A percentile compares a stretch with the other conserved stretches of the same genome.
These are phyloP conservation scores for Argyrosomus regius DNA, from an alignment of 2,797 vertebrate species.

Conservation along the genomic window DNA sequence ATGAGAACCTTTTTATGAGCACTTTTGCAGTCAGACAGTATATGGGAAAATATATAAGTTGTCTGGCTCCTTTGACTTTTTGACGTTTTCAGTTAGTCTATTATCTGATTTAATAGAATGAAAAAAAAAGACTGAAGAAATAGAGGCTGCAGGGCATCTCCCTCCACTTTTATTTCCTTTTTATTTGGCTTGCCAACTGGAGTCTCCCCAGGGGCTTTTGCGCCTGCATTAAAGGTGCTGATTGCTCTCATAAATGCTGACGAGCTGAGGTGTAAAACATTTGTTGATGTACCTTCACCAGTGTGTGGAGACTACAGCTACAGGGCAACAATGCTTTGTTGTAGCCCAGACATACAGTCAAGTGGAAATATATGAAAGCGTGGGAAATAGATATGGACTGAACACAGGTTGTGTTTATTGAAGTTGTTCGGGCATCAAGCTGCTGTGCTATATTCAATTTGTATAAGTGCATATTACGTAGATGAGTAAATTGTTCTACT, in stretches of 20 bases:
- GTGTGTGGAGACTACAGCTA: not conserved
- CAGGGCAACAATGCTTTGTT: not conserved
- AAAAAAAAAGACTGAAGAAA: not conserved
- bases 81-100: no score
- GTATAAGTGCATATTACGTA: not conserved
- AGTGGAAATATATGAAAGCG: not conserved
- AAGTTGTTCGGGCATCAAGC: not conserved
- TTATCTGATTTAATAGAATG: conserved; percentile 9
- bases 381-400: not conserved
- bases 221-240: conserved; percentile 59
- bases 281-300: conserved; percentile 15
- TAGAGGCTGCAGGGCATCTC: not conserved
- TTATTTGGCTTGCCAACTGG: conserved; percentile 45
- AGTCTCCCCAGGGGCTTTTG: conserved; percentile 47
- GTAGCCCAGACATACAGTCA: not conserved
- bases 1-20: not conserved
- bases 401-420: not conserved
- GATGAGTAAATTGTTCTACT: conserved; percentile 19
- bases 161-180: conserved; percentile 22
- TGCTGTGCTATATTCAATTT: not conserved
- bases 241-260: conserved; percentile 73
- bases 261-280: conserved; percentile 59
- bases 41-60: not conserved
- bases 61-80: not conserved
- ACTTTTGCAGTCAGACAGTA: not conserved